Conservation (phyloP, 1,140 invertebrate genomes). For the Zaprionus capensis region DNA sequence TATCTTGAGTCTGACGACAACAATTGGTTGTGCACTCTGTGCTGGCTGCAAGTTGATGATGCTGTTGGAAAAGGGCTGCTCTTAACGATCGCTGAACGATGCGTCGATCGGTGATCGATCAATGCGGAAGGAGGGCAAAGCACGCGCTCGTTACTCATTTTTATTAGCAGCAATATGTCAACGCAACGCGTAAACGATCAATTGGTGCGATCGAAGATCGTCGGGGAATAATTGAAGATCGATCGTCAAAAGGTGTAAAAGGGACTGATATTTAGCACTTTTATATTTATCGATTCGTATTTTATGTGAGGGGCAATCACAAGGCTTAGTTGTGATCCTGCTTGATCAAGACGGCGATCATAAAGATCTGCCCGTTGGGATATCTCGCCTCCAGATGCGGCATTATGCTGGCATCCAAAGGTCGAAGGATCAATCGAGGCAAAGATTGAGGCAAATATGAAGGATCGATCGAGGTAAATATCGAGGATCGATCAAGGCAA, state of each 20-base stretch:
- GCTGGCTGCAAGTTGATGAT: neutral
- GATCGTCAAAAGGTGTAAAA: neutral
- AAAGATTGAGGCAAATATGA: too few species aligned
- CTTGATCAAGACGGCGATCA: conserved; percentile 90
- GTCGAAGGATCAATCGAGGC: too few species aligned
- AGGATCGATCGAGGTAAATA: too few species aligned
- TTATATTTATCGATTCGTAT: neutral
- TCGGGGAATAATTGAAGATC: neutral
- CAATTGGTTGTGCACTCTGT: neutral
- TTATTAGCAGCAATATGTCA: conserved; percentile 46
- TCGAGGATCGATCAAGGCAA: too few species aligned
- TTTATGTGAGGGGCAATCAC: neutral
- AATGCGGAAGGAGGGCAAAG: conserved; percentile 25
- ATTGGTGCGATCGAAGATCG: neutral
- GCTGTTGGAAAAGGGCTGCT: conserved; percentile 19
- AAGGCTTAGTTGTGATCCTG: conserved; percentile 81
- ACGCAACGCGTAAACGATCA: conserved; percentile 7
- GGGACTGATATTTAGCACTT: neutral
- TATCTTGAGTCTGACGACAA: neutral
- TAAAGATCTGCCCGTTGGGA: conserved; percentile 87
- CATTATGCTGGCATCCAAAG: conserved; percentile 90
- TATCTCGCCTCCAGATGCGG: conserved; percentile 86
- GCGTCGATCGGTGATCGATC: conserved; percentile 17
- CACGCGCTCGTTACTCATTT: conserved; percentile 24
- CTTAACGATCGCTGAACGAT: neutral